Evolutionary conservation across 2,888 invertebrate species (phyloP).

Genomic region (Coremacera marginata): DNA sequence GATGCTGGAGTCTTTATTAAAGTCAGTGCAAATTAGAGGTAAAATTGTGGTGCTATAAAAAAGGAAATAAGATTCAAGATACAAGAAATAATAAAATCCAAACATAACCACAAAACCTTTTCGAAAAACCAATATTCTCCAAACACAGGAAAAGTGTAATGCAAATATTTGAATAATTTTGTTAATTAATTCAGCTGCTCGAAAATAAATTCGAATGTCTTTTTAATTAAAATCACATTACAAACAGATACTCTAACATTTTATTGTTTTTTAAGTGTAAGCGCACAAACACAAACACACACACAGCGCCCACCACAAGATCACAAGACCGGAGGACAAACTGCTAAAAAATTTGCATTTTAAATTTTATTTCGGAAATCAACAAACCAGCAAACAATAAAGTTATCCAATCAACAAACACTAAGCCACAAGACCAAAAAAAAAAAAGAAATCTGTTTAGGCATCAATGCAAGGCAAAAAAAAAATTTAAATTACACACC

Average conservation of each 20-base stretch:
- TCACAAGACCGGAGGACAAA: neutral
- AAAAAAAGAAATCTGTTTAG: neutral
- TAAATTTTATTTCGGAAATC: slow-evolving; percentile 1
- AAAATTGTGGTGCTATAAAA: no score
- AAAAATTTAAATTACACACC: no score
- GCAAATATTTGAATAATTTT: no score
- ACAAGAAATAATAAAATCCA: no score
- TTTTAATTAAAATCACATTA: slow-evolving; percentile 24
- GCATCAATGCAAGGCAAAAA: no score
- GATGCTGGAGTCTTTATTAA: no score
- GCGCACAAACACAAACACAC: neutral
- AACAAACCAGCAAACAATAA: neutral
- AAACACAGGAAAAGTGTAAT: no score
- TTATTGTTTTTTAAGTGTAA: neutral
- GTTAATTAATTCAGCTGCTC: no score
- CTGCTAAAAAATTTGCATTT: neutral
- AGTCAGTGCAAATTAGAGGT: no score
- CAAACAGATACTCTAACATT: slow-evolving; percentile 1
- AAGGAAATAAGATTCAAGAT: no score
- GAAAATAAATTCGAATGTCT: neutral
- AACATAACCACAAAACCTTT: no score
- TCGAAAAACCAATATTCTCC: no score
- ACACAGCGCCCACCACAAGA: neutral
- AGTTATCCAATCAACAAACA: neutral
- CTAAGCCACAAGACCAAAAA: neutral